phyloP scores from a whole-genome alignment of 2,888 invertebrate genomes.

The Drosophila anceps region DNA sequence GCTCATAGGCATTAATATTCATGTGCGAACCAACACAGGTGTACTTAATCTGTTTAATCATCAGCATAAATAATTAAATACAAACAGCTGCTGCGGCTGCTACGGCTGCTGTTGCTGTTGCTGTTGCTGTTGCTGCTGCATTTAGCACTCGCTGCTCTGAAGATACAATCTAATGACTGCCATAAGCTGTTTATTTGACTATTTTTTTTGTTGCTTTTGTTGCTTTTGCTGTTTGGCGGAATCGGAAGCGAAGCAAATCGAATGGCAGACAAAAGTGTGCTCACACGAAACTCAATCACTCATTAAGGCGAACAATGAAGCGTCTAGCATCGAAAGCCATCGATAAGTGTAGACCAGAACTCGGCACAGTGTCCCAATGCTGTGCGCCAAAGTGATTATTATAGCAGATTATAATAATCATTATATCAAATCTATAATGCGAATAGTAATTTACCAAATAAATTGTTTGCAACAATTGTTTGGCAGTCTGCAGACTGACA shows the following conservation, averaged over 20 bases:
- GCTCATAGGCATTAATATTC: conserved; percentile 37
- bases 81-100: conserved; percentile 41
- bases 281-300: conserved; percentile 63
- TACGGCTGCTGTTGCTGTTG: conserved; percentile 23
- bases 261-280: conserved; percentile 55
- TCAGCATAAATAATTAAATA: conserved; percentile 54
- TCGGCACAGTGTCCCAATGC: conserved; percentile 33
- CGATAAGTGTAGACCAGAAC: conserved; percentile 33
- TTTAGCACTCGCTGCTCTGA: conserved; percentile 24
- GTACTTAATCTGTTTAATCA: conserved; percentile 33
- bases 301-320: conserved; percentile 72
- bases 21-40: conserved; percentile 28
- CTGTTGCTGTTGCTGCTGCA: conserved; percentile 39
- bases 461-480: not conserved
- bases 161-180: conserved; percentile 71
- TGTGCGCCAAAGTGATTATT: not conserved
- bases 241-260: conserved; percentile 76
- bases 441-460: not conserved
- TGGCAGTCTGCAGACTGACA: not conserved
- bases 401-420: not conserved
- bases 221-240: conserved; percentile 33
- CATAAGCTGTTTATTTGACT: conserved; percentile 32
- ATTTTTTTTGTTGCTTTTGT: not conserved
- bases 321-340: conserved; percentile 55
- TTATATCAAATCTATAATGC: not conserved